Evolutionary conservation across 2,113 vertebrate genomes (phyloP), one percentile per base, ranked within the genome.

Genomic region (Laterallus jamaicensis): DNA sequence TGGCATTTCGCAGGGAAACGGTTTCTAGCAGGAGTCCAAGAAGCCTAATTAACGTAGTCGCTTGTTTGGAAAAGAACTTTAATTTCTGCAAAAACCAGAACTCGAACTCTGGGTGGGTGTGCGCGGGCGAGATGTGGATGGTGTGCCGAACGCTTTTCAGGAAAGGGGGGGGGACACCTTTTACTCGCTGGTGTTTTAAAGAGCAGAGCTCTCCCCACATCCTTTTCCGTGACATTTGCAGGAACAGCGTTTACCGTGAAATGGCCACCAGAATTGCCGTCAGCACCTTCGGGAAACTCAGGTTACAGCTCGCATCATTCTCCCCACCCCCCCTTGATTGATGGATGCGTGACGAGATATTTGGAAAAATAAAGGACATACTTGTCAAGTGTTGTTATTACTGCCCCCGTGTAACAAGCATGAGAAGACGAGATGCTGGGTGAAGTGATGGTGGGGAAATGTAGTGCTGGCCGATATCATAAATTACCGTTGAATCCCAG

Each of bases 241-340:
- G 1, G 0, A n/a, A 2, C 31, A 2, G 25, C 9, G 56, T 67
- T 74, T 12, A 2, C 42, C 0, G 2, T 37, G 76, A 56, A 66
- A 77, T 14, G 82, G 76, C 42, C 56, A 44, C 76, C 37, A 12
- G 55, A 35, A 54, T 13, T 5, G 5, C 55, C 35, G 7, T 32
- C 49, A 18, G 25, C 40, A 19, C 62, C 84, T 55, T 26, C 12
- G 25, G 73, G 75, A 32, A 80, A 11, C n/a, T 79, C 6, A 0
- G 2, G 7, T 56, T 64, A 35, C 0, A 0, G 26, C 18, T 78
- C 22, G 1, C 0, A 0, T 42, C 0, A 1, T 69, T 59, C 73
- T 80, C 67, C 71, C 35, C 35, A n/a, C 35, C 35, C 35, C 21
- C 29, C 22, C 26, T 50, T 1, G 0, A 4, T 70, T 11, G n/a